phyloP scores from a whole-genome alignment of 2,888 invertebrate species.

The Lamellibrachia columna region DNA sequence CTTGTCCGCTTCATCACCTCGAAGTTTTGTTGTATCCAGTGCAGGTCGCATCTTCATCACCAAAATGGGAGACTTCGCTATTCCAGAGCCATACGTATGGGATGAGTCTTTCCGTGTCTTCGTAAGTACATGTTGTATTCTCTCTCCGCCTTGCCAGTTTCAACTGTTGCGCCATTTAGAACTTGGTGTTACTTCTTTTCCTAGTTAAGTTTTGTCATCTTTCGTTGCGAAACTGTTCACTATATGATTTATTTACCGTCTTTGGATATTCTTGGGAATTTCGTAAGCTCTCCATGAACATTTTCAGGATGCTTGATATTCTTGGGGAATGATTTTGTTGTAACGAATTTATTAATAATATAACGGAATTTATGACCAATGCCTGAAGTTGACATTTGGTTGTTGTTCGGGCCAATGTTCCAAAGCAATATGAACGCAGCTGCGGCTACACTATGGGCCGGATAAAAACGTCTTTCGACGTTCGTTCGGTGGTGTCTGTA shows the following conservation, averaged over 20 bases:
- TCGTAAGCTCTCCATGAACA: too few species aligned
- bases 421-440: background rate
- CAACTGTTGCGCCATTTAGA: background rate
- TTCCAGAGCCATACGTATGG: constrained; percentile 21
- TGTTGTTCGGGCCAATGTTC: background rate
- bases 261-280: background rate
- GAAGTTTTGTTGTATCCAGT: background rate
- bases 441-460: background rate
- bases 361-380: too few species aligned
- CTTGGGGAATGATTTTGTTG: too few species aligned
- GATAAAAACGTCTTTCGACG: background rate
- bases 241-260: background rate
- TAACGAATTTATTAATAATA: too few species aligned
- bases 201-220: background rate
- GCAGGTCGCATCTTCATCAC: constrained; percentile 10
- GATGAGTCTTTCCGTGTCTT: constrained; percentile 18
- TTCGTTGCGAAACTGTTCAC: background rate
- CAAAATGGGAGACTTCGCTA: constrained; percentile 13
- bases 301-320: too few species aligned
- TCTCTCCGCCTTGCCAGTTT: background rate
- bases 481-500: background rate
- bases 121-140: background rate
- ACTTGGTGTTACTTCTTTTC: background rate
- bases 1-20: constrained; percentile 1
- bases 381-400: background rate